Evolutionary conservation across 2,888 invertebrate species (phyloP).

Genomic region (Aricia artaxerxes): DNA sequence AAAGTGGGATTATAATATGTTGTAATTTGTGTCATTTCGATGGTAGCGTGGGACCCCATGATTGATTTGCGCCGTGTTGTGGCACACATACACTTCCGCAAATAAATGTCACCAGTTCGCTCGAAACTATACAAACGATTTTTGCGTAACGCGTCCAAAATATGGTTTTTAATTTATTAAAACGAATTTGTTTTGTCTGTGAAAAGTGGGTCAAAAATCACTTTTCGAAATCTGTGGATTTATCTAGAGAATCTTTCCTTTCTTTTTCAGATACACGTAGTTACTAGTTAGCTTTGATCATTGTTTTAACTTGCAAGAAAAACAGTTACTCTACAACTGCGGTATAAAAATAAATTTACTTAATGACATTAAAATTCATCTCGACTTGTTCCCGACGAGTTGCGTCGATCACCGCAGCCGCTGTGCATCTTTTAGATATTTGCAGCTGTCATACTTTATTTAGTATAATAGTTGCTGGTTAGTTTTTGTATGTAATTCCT

Average conservation of each 20-base stretch:
- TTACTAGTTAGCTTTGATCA: not conserved
- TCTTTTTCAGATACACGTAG: no score
- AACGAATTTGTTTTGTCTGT: conserved; percentile 10
- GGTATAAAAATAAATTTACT: conserved; percentile 18
- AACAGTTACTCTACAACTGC: not conserved
- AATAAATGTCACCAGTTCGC: conserved; percentile 11
- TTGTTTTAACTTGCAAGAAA: not conserved
- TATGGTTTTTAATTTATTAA: conserved; percentile 1
- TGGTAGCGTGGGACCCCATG: conserved; percentile 10
- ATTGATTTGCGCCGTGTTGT: conserved; percentile 17
- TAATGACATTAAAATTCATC: conserved; percentile 24
- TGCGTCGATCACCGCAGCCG: conserved; percentile 7
- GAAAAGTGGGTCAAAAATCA: not conserved
- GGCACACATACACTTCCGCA: not conserved
- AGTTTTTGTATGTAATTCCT: conserved; percentile 6
- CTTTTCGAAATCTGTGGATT: not conserved
- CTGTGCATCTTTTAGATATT: conserved; percentile 17
- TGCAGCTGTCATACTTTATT: conserved; percentile 25
- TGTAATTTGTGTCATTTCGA: not conserved
- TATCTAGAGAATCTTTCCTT: not conserved
- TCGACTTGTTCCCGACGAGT: conserved; percentile 25
- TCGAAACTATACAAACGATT: not conserved
- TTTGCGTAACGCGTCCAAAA: not conserved
- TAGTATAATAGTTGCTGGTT: conserved; percentile 14
- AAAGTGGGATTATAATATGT: not conserved